Conservation (phyloP, 2,113 vertebrate species). For the Lichenostomus cassidix region DNA sequence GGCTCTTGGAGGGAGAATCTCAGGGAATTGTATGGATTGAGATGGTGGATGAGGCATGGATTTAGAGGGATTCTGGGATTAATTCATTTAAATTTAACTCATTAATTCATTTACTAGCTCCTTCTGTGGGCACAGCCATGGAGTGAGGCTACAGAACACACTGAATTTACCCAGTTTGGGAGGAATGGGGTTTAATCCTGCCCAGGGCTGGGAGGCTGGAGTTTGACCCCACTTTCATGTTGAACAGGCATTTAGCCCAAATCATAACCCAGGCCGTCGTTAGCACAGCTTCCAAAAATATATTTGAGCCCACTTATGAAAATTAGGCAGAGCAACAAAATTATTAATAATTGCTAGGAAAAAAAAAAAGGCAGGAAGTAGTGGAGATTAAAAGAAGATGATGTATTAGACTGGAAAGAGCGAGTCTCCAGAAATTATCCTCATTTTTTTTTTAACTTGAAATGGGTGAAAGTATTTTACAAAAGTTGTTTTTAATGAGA, state of each 20-base stretch:
- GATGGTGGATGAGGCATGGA: not conserved
- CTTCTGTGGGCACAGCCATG: not conserved
- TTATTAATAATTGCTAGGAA: slow-evolving; percentile 55
- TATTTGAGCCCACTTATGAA: slow-evolving; percentile 38
- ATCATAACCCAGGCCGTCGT: not conserved
- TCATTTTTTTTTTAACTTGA: slow-evolving; percentile 61
- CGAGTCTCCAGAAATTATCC: slow-evolving; percentile 66
- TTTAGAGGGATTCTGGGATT: not conserved
- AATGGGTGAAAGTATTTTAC: slow-evolving; percentile 66
- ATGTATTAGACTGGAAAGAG: slow-evolving; percentile 62
- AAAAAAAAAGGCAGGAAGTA: slow-evolving; percentile 19
- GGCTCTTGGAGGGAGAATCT: not conserved
- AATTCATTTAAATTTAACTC: not conserved
- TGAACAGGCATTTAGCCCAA: not conserved
- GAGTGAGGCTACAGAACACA: not conserved
- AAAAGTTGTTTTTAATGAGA: slow-evolving; percentile 71
- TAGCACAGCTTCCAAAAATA: slow-evolving; percentile 30
- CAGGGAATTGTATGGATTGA: not conserved
- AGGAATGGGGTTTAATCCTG: not conserved
- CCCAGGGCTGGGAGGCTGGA: not conserved
- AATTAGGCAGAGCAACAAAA: slow-evolving; percentile 53
- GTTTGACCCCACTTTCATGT: not conserved
- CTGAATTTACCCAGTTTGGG: not conserved
- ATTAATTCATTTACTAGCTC: not conserved
- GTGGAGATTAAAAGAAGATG: slow-evolving; percentile 59